A percentile compares a stretch with the other conserved stretches of the same genome.
Evolutionary conservation across 2,797 vertebrate species (phyloP).

Genomic region (Pyrocephalus nanus): DNA sequence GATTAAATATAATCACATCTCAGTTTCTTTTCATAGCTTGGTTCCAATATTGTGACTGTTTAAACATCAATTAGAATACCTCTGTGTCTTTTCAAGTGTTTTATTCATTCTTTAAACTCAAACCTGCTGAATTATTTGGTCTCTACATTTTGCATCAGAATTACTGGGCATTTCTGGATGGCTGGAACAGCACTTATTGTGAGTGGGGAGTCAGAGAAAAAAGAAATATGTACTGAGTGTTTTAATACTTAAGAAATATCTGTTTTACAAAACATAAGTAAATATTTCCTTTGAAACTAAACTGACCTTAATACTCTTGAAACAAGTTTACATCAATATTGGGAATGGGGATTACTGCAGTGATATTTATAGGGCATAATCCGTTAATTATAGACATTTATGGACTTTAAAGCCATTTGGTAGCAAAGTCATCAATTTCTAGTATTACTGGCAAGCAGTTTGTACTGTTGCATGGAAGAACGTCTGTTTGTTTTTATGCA

Average conservation of each 20-base stretch:
- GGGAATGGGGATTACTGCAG: neutral
- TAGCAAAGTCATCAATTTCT: neutral
- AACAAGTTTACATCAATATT: neutral
- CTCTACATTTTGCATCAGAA: neutral
- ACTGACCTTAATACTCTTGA: neutral
- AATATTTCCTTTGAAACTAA: neutral
- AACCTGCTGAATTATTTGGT: neutral
- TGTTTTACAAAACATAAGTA: neutral
- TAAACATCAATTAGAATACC: neutral
- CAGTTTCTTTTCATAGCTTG: neutral
- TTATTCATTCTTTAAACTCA: neutral
- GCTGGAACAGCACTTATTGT: neutral
- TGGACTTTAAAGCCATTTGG: neutral
- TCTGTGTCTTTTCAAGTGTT: neutral
- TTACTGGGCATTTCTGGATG: neutral
- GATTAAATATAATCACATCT: neutral
- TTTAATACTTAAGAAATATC: neutral
- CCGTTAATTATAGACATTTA: neutral
- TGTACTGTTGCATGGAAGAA: neutral
- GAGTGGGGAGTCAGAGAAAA: neutral
- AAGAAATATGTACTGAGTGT: neutral
- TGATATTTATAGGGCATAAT: neutral
- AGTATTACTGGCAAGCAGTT: neutral
- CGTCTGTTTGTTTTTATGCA: slow-evolving; percentile 15
- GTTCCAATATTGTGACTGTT: neutral